These are phyloP conservation scores for Sminthurides aquaticus DNA, from an alignment of 2,888 invertebrate species.

Conservation along the genomic window DNA sequence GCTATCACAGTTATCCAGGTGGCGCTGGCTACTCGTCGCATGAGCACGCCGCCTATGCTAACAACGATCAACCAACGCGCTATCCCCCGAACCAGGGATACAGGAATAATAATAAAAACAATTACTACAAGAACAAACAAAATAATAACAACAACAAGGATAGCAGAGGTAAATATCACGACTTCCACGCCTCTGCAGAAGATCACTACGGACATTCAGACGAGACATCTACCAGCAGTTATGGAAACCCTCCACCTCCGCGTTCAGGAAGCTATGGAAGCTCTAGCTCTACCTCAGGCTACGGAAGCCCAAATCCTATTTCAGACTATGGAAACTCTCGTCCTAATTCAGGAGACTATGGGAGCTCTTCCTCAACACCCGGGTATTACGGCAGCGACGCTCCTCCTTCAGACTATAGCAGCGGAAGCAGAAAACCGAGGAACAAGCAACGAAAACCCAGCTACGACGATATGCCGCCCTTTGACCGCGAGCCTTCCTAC, in stretches of 20 bases:
- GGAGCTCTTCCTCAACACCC: no score
- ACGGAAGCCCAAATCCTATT: no score
- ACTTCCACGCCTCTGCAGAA: background rate
- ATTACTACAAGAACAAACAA: no score
- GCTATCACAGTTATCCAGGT: conserved; percentile 6
- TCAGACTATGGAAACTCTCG: no score
- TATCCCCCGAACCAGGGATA: background rate
- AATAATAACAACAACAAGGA: no score
- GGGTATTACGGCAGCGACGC: no score
- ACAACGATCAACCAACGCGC: background rate
- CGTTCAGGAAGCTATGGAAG: no score
- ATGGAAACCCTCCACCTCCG: background rate
- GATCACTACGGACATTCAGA: background rate
- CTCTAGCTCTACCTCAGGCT: no score
- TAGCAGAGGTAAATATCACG: no score
- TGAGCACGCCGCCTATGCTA: background rate
- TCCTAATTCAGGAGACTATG: no score
- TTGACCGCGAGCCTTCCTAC: background rate
- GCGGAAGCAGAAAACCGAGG: background rate
- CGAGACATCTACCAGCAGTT: background rate
- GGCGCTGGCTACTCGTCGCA: conserved; percentile 3
- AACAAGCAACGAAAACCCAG: background rate
- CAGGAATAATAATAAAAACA: no score
- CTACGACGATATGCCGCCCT: background rate
- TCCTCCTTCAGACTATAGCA: background rate